Evolutionary conservation across 2,888 invertebrate species (phyloP).

Genomic region (Smittia sp.): DNA sequence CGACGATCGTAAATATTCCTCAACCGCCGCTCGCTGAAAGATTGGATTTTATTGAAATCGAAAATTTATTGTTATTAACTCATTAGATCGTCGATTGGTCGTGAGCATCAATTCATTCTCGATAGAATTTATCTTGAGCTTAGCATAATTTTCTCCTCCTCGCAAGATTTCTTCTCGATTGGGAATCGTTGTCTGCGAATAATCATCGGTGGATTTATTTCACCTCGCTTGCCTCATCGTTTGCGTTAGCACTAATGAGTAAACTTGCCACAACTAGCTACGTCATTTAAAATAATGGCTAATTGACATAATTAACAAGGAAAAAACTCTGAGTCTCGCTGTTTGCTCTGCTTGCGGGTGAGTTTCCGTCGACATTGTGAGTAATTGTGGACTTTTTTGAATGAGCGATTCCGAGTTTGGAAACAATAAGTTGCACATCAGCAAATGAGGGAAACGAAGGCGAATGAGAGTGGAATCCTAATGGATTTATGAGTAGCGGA

Average conservation of each 20-base stretch:
- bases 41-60: constrained; percentile 36
- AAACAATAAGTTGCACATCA: constrained; percentile 24
- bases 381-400: constrained; percentile 35
- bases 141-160: background rate
- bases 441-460: background rate
- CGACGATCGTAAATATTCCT: constrained; percentile 32
- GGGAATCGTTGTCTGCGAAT: constrained; percentile 4
- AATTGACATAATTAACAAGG: constrained; percentile 41
- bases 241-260: background rate
- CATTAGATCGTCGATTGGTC: constrained; percentile 16
- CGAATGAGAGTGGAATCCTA: background rate
- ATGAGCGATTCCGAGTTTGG: constrained; percentile 2
- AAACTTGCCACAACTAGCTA: background rate
- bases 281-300: constrained; percentile 35
- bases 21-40: constrained; percentile 35
- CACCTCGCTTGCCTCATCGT: constrained; percentile 7
- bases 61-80: constrained; percentile 30
- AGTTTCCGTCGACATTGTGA: background rate
- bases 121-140: background rate
- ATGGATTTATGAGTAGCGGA: too few species aligned
- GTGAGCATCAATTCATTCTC: background rate
- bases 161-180: background rate
- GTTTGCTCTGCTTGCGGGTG: background rate
- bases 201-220: constrained; percentile 3
- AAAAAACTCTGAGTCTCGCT: background rate